These are phyloP conservation scores for Nesogale talazaci DNA, from an alignment of 2,113 vertebrate species.

Conservation along the genomic window DNA sequence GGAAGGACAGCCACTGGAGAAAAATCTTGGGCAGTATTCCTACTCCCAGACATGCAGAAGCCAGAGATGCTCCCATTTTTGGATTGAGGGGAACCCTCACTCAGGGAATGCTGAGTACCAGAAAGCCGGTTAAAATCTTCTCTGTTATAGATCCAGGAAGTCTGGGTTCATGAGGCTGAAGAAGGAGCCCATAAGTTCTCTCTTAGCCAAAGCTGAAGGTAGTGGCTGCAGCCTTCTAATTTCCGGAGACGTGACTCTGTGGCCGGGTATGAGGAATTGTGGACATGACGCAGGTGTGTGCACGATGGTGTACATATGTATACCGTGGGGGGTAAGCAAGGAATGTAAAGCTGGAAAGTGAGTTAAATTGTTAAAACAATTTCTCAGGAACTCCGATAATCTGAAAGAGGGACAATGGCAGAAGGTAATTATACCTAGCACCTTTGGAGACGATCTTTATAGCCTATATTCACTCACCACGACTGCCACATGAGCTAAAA, in stretches of 20 bases:
- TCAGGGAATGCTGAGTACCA: background rate
- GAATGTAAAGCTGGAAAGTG: background rate
- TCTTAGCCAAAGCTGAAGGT: background rate
- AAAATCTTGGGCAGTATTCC: conserved; percentile 30
- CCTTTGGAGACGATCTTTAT: background rate
- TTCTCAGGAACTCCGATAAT: background rate
- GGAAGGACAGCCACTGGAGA: conserved; percentile 30
- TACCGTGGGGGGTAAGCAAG: too few relatives aligned
- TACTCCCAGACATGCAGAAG: conserved; percentile 5
- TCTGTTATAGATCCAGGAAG: background rate
- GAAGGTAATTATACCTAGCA: background rate
- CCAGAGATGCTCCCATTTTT: background rate
- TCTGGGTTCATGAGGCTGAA: background rate
- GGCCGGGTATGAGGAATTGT: background rate
- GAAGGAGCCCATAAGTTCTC: background rate
- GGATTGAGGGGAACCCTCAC: background rate
- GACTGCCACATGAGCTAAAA: background rate
- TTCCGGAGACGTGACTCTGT: background rate
- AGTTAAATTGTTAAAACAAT: background rate
- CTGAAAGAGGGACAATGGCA: background rate
- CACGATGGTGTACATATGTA: background rate
- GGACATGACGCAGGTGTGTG: background rate
- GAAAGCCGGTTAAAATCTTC: background rate
- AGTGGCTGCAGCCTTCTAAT: background rate
- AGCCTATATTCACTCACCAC: background rate